These are phyloP conservation scores for Oryzias curvinotus DNA, from an alignment of 2,113 vertebrate species.

Conservation along the genomic window DNA sequence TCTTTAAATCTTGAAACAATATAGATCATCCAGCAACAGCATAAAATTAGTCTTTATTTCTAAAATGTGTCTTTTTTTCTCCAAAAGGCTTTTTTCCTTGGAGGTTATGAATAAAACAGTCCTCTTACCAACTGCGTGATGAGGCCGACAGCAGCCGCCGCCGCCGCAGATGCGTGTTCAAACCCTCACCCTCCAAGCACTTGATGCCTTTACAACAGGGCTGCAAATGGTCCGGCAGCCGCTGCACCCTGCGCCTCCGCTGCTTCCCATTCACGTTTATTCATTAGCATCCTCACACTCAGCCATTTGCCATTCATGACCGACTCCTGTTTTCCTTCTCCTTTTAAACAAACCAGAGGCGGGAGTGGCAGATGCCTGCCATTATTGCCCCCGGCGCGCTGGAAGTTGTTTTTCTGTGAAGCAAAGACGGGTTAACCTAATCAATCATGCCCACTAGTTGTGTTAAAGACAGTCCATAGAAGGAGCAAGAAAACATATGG, in stretches of 20 bases:
- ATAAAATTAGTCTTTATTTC: no score
- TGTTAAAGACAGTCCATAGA: slow-evolving; percentile 71
- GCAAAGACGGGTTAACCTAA: slow-evolving; percentile 78
- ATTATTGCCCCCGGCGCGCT: slow-evolving; percentile 66
- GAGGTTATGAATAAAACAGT: not conserved
- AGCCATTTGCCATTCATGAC: slow-evolving; percentile 81
- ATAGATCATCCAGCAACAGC: no score
- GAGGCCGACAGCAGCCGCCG: not conserved
- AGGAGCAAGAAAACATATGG: slow-evolving; percentile 78
- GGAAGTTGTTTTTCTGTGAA: slow-evolving; percentile 74
- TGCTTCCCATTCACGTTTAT: slow-evolving; percentile 75
- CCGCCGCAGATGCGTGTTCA: slow-evolving; percentile 9
- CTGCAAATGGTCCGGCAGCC: slow-evolving; percentile 69
- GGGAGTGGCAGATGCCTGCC: slow-evolving; percentile 77
- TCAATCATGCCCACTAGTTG: slow-evolving; percentile 82
- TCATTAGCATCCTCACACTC: slow-evolving; percentile 76
- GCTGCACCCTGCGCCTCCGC: slow-evolving; percentile 63
- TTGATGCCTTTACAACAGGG: slow-evolving; percentile 62
- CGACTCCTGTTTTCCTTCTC: slow-evolving; percentile 40
- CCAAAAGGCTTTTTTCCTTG: not conserved
- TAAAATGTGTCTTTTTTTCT: no score
- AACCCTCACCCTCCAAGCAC: slow-evolving; percentile 32
- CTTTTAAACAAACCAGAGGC: slow-evolving; percentile 62
- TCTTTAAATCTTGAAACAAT: no score
- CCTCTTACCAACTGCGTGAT: no score